Base-by-base conservation (phyloP, 2,797 vertebrate genomes). In the Catharus ustulatus region DNA sequence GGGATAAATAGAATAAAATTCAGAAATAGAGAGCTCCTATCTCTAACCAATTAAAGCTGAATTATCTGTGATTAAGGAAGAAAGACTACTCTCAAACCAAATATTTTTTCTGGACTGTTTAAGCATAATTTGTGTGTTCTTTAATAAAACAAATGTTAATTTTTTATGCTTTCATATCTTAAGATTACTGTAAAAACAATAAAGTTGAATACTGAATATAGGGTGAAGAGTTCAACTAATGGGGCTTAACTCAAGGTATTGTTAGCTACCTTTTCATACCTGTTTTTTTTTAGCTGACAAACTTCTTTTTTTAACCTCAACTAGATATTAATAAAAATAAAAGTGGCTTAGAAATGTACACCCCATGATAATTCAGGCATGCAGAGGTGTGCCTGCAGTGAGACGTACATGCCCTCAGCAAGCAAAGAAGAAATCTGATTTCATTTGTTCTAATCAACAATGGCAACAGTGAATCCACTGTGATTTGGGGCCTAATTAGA, bases 321-420 rank as follows among this genome's bases (percentile, higher is more conserved):
- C 11, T 55, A 55, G 6, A 49, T 79, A 76, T 6, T 82, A 48
- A 48, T 51, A 78, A 84, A 81, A 67, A 21, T n/a, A 55, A 74
- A 74, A 54, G 1, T 19, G 6, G 2, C 32, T 84, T 76, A 63
- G 55, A 74, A 83, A 49, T 7, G 19, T 15, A 7, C 3, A 36
- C 6, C 11, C 10, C 4, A 1, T 73, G 32, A 48, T 36, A 76
- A 66, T 62, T 55, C 36, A 69, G 49, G 36, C 1, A 0, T 0
- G 3, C 32, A 57, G 55, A 67, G 10, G 8, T 13, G 0, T 43
- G 26, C 26, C 27, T 43, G n/a, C 15, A 27, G 24, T 42, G n/a
- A 66, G 32, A 54, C 3, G 2, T 36, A 30, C 4, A 4, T 42
- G 4, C 10, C 30, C 57, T 79, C 51, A 69, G 40, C 32, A 84